phyloP scores from a whole-genome alignment of 2,113 vertebrate genomes.

The Coregonus clupeaformis region DNA sequence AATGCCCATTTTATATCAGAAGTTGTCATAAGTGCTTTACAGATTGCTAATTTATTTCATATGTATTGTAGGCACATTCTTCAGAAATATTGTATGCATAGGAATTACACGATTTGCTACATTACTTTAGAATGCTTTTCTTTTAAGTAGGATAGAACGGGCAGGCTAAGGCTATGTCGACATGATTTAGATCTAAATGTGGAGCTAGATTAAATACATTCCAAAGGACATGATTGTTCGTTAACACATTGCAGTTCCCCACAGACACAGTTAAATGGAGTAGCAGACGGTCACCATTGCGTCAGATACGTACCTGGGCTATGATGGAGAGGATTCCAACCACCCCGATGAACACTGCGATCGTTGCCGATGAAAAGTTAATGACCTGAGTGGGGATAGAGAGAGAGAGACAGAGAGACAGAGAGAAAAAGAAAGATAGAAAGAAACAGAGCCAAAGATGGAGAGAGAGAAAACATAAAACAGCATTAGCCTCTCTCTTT shows the following conservation, averaged over 20 bases:
- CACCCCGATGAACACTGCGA: conserved; percentile 91
- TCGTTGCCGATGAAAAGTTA: conserved; percentile 87
- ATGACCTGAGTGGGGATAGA: conserved; percentile 74
- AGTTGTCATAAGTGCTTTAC: too few relatives aligned
- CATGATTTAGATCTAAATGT: too few relatives aligned
- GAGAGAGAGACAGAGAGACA: too few relatives aligned
- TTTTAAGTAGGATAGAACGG: neutral
- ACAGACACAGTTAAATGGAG: neutral
- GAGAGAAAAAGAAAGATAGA: too few relatives aligned
- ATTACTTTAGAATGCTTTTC: neutral
- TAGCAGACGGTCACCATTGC: neutral
- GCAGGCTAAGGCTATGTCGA: neutral
- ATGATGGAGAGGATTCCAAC: conserved; percentile 92
- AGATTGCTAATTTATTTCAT: too few relatives aligned
- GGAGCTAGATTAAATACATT: neutral
- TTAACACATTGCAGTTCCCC: neutral
- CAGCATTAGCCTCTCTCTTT: neutral
- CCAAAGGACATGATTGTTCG: neutral
- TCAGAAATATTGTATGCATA: too few relatives aligned
- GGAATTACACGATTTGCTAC: too few relatives aligned
- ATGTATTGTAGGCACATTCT: too few relatives aligned
- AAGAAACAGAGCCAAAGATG: neutral
- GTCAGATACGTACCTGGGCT: conserved; percentile 87
- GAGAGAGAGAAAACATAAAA: too few relatives aligned
- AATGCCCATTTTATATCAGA: neutral